Evolutionary conservation across 2,797 vertebrate species (phyloP), one percentile per base, ranked within the genome.

Genomic region (Apogon talboti): DNA sequence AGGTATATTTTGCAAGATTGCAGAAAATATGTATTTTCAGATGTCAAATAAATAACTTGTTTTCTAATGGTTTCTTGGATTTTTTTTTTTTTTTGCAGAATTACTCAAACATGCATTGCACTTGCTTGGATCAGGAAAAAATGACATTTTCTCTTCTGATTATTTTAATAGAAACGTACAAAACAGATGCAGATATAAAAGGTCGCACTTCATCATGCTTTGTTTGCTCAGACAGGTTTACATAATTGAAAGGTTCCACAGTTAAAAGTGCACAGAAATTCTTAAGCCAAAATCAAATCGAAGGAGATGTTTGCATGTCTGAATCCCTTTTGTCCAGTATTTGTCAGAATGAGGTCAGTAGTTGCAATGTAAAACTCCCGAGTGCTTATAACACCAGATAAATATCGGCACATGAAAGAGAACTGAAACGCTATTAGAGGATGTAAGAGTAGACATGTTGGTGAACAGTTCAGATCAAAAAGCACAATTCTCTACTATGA

Each of bases 21-120:
- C 64, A 85, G 66, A 85, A 69, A 87, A 83, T 49, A 60, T 89
- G 86, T 93, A 92, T 93, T 94, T 94, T 93, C 87, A 90, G 28
- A 79, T 84, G 85, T 90, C 57, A 81, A 93, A 92, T 93, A 92
- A 92, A 92, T 84, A 74, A 89, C 52, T 69, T 89, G 82, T 91
- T 93, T 92, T 90, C 66, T 86, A 85, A 87, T 51, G 8, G 62
- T 33, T 1, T 2, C 66, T 49, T 55, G 60, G 21, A 38, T 55
- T 60, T 50, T 37, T 10, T 4, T 65, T 63, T 40, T 19, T 52
- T 53, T 21, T 35, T 11, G 16, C 1, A 52, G 3, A 56, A 51
- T 41, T 21, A 19, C 11, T 12, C 40, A 46, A 3, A 56, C 2
- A 0, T 45, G 16, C 4, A 4, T 2, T 42, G 14, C 28, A 12